Base-by-base conservation (phyloP, 2,797 vertebrate genomes). In the Trachops cirrhosus region DNA sequence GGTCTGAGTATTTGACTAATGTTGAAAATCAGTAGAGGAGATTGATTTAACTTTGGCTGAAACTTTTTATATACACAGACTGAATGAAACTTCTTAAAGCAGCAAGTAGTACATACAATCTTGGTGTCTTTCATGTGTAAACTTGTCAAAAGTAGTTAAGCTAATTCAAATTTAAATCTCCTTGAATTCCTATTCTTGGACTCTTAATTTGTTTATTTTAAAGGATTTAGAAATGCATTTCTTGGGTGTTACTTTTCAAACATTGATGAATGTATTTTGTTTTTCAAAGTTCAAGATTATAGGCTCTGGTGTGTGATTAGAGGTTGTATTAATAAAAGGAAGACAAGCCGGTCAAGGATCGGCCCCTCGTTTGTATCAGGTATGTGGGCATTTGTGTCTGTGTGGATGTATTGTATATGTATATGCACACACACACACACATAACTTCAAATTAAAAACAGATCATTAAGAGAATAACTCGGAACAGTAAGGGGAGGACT, bases 1-100 rank as follows among this genome's bases (percentile, higher is more conserved):
- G 48, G 59, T 79, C 39, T 97, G 98, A 97, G 98, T 98, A 99
- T 99, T 99, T 99, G 99, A 99, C 99, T 99, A 98, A 99, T 98
- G 98, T 98, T 99, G 99, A 99, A 98, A 99, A 99, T 99, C 98
- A 98, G 98, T 89, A 95, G 98, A 99, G 98, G 93, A 97, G 98
- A 98, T 98, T 99, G 98, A 99, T 99, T 99, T 99, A 98, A 99
- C 98, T 98, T 99, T 98, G 98, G 98, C 98, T 97, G 96, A 98
- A 98, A 98, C 98, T 98, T 98, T 98, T 98, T 98, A 96, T 97
- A 98, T 97, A 97, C 98, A 98, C 98, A 98, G 96, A 97, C 97
- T 98, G 98, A 97, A 98, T 41, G 90, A 94, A 98, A 98, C 98
- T 98, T 98, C 98, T 97, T 98, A 94, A 97, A 98, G 97, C 97